phyloP scores from a whole-genome alignment of 2,888 invertebrate species.

The Fragum fragum region DNA sequence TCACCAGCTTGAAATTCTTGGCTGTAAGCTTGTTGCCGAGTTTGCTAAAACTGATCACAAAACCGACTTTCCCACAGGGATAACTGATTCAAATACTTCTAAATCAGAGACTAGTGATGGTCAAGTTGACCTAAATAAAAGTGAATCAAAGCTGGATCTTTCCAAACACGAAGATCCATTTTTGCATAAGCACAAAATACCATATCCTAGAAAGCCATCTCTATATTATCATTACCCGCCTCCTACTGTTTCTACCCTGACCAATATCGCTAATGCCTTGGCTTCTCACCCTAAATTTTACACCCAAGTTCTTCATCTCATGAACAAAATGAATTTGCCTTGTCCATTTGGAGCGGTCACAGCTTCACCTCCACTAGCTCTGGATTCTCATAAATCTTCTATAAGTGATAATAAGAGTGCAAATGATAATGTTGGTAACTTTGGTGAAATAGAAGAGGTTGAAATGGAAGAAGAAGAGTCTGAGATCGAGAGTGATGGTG shows the following conservation, averaged over 20 bases:
- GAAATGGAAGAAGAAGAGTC: slow-evolving; percentile 88
- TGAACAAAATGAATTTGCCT: slow-evolving; percentile 97
- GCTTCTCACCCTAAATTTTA: slow-evolving; percentile 94
- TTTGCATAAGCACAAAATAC: slow-evolving; percentile 53
- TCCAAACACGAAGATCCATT: slow-evolving; percentile 32
- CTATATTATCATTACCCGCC: slow-evolving; percentile 92
- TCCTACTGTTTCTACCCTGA: slow-evolving; percentile 91
- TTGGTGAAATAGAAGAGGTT: slow-evolving; percentile 63
- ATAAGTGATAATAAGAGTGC: neutral
- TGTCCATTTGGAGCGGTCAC: slow-evolving; percentile 91
- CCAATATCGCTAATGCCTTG: slow-evolving; percentile 93
- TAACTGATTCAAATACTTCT: slow-evolving; percentile 4
- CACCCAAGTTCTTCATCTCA: slow-evolving; percentile 93
- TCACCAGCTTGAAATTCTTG: slow-evolving; percentile 92
- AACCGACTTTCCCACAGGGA: slow-evolving; percentile 57
- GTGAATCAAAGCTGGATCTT: neutral
- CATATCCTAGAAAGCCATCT: slow-evolving; percentile 84
- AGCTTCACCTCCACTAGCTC: slow-evolving; percentile 76
- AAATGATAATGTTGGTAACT: slow-evolving; percentile 1
- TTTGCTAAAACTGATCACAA: slow-evolving; percentile 88
- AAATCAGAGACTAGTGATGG: neutral
- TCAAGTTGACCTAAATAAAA: neutral
- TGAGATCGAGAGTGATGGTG: slow-evolving; percentile 90
- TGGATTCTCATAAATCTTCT: slow-evolving; percentile 25
- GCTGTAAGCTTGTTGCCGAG: slow-evolving; percentile 91